A percentile compares a stretch with the other conserved stretches of the same genome.
These are phyloP conservation scores for Pediacus dermestoides DNA, from an alignment of 2,888 invertebrate species.

Conservation along the genomic window DNA sequence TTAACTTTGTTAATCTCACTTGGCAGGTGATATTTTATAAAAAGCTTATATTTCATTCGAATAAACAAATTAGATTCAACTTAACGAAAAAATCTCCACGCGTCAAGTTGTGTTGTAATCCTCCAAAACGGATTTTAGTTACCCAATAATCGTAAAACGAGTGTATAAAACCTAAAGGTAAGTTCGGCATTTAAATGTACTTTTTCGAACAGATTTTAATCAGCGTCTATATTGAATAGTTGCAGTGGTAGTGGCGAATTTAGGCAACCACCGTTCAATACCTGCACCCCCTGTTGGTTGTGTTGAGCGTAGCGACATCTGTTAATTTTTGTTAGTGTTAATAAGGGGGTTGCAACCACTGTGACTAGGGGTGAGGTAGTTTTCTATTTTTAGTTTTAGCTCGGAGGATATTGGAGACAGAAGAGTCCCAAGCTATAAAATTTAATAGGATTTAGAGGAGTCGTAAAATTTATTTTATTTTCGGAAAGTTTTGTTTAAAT, in stretches of 20 bases:
- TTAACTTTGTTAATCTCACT: not conserved
- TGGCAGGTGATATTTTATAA: conserved; percentile 3
- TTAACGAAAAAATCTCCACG: too few relatives aligned
- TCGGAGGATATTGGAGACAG: not conserved
- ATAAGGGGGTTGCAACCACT: conserved; percentile 14
- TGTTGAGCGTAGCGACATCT: conserved; percentile 18
- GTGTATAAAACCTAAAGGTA: too few relatives aligned
- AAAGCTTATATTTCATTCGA: too few relatives aligned
- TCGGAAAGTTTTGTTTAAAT: conserved; percentile 4
- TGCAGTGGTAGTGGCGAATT: conserved; percentile 19
- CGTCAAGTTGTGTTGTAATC: too few relatives aligned
- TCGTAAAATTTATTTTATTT: conserved; percentile 5
- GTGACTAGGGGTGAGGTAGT: conserved; percentile 12
- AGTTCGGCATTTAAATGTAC: too few relatives aligned
- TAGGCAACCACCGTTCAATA: conserved; percentile 22
- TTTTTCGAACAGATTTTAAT: too few relatives aligned
- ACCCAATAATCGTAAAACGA: too few relatives aligned
- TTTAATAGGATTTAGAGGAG: conserved; percentile 2
- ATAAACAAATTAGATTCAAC: too few relatives aligned
- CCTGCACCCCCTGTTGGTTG: not conserved
- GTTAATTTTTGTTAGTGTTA: conserved; percentile 9
- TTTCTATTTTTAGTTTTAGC: conserved; percentile 13
- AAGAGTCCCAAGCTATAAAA: conserved; percentile 4
- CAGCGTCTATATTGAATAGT: too few relatives aligned
- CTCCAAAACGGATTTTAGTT: too few relatives aligned